Conservation (phyloP, 2,888 invertebrate species). For the Drosophila infuscata region DNA sequence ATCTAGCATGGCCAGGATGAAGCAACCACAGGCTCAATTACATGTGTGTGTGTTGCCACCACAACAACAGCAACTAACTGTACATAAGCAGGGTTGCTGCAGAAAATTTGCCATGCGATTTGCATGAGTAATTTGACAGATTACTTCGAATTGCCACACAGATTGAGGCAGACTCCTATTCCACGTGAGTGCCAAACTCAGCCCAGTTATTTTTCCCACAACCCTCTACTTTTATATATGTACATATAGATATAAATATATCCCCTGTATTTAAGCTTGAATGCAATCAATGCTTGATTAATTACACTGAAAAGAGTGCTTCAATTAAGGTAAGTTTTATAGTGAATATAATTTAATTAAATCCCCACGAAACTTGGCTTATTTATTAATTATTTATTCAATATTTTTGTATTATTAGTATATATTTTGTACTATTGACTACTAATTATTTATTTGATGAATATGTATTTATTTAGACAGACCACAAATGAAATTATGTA, state of each 20-base stretch:
- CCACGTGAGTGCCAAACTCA: slow-evolving; percentile 9
- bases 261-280: neutral
- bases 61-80: slow-evolving; percentile 12
- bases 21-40: slow-evolving; percentile 66
- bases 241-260: neutral
- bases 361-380: neutral
- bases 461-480: neutral
- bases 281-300: slow-evolving; percentile 6
- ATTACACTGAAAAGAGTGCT: neutral
- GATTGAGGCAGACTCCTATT: slow-evolving; percentile 21
- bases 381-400: neutral
- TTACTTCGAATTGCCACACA: slow-evolving; percentile 57
- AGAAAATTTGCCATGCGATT: slow-evolving; percentile 59
- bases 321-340: neutral
- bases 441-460: neutral
- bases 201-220: slow-evolving; percentile 1
- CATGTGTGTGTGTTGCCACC: slow-evolving; percentile 45
- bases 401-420: neutral
- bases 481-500: neutral
- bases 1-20: slow-evolving; percentile 31
- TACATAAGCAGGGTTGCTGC: slow-evolving; percentile 23
- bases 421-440: neutral
- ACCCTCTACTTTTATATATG: slow-evolving; percentile 1
- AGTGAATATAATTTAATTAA: neutral
- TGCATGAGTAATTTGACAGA: slow-evolving; percentile 83